Evolutionary conservation across 2,888 invertebrate species (phyloP).

Genomic region (Sturmia bella): DNA sequence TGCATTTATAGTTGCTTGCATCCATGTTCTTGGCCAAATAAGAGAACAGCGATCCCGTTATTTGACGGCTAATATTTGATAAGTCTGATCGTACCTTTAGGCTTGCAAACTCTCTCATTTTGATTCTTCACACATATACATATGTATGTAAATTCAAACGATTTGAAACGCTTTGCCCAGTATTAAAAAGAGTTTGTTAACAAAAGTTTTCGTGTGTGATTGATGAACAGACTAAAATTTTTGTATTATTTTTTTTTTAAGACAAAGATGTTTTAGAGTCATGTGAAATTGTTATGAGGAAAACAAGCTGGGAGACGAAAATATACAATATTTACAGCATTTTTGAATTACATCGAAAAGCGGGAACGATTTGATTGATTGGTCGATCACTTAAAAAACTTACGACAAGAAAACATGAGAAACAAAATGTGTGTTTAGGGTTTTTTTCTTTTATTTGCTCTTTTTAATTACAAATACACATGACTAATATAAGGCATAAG

Average conservation of each 20-base stretch:
- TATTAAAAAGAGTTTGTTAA: neutral
- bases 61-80: no score
- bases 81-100: no score
- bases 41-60: no score
- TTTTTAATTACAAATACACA: constrained; percentile 66
- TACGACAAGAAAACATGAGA: constrained; percentile 63
- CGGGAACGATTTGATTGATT: neutral
- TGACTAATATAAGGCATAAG: constrained; percentile 65
- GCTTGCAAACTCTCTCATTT: no score
- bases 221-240: neutral
- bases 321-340: constrained; percentile 1
- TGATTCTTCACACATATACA: no score
- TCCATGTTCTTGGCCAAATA: no score
- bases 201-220: neutral
- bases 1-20: no score
- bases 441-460: constrained; percentile 70
- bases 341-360: constrained; percentile 10
- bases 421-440: constrained; percentile 57
- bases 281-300: constrained; percentile 69
- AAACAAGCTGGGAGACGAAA: constrained; percentile 59
- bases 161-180: no score
- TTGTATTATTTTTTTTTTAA: neutral
- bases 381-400: constrained; percentile 15
- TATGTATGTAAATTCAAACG: no score
- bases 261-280: constrained; percentile 3